These are phyloP conservation scores for Halcyon chelicuti DNA, from an alignment of 2,797 vertebrate genomes.

Conservation along the genomic window DNA sequence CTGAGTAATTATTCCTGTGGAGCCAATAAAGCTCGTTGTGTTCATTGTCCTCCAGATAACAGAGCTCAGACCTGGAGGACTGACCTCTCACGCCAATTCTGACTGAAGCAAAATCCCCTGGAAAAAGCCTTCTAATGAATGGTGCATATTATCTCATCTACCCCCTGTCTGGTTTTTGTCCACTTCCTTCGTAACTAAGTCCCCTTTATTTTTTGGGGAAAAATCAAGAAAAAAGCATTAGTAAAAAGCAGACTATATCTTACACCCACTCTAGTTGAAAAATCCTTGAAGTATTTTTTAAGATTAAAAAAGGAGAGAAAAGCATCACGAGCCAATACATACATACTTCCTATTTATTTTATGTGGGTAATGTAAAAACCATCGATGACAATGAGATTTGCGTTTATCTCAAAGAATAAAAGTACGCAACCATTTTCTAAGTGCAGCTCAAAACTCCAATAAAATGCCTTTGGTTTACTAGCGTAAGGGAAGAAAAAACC, in stretches of 20 bases:
- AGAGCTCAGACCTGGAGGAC: slow-evolving; percentile 1
- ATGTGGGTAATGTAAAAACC: background rate
- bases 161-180: background rate
- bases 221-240: background rate
- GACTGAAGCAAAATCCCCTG: background rate
- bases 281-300: background rate
- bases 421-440: background rate
- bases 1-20: slow-evolving; percentile 36
- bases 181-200: background rate
- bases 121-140: slow-evolving; percentile 13
- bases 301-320: background rate
- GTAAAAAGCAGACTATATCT: background rate
- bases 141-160: background rate
- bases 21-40: background rate
- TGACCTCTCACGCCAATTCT: background rate
- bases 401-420: background rate
- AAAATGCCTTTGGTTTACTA: background rate
- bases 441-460: background rate
- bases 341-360: background rate
- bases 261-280: background rate
- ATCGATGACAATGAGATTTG: background rate
- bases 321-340: background rate
- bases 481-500: background rate
- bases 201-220: too few relatives aligned
- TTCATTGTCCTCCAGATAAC: slow-evolving; percentile 39